Percentiles rank a stretch among this genome's conserved stretches.
Evolutionary conservation across 2,888 invertebrate species (phyloP).

Genomic region (Acronicta aceris): DNA sequence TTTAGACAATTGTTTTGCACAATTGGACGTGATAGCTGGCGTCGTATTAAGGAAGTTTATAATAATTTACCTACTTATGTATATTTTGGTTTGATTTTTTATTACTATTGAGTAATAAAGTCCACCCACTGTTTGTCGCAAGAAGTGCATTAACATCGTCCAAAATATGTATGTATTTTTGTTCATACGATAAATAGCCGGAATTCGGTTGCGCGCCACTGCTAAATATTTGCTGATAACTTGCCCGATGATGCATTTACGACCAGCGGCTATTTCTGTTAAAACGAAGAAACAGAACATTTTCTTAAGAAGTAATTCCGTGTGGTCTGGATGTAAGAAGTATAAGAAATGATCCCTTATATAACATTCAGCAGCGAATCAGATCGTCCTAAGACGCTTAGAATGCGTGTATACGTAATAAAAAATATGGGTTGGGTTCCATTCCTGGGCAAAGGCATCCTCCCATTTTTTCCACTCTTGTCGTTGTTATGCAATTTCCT

Average conservation of each 20-base stretch:
- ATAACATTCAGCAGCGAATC: no score
- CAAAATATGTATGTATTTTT: conserved; percentile 79
- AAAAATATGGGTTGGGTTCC: no score
- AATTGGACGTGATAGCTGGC: no score
- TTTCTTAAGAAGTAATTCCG: conserved; percentile 4
- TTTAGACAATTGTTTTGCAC: no score
- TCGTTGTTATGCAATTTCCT: no score
- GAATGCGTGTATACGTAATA: no score
- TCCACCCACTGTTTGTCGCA: conserved; percentile 40
- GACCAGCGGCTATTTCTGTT: conserved; percentile 51
- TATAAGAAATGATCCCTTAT: background rate
- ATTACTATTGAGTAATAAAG: background rate
- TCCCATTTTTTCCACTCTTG: no score
- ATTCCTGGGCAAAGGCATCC: no score
- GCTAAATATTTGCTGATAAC: conserved; percentile 70
- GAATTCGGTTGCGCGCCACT: conserved; percentile 69
- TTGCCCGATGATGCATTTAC: conserved; percentile 63
- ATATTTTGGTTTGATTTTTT: no score
- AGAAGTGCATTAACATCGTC: conserved; percentile 81
- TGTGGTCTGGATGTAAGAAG: background rate
- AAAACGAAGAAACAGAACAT: conserved; percentile 12
- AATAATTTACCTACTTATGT: no score
- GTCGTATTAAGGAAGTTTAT: no score
- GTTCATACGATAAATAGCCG: conserved; percentile 73
- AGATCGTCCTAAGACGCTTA: no score